Evolutionary conservation across 2,888 invertebrate genomes (phyloP), one percentile per base, ranked within the genome.

Genomic region (Stegophylla sp.): DNA sequence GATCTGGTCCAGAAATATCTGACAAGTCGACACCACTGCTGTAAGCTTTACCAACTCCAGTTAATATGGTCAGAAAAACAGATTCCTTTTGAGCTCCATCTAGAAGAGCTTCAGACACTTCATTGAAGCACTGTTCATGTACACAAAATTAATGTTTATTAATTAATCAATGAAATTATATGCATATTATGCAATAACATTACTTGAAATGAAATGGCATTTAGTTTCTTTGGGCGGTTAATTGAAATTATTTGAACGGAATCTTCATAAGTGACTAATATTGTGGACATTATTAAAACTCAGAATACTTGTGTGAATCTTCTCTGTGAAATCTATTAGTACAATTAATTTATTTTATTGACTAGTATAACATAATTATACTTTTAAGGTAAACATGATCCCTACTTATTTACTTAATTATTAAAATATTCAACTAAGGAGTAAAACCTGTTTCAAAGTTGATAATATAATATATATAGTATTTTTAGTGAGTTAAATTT

Each of bases 201-300:
- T 61, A 79, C 79, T 41, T 79, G 79, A 7, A 9, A 48, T 45
- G 69, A 71, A 41, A 79, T 63, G 9, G 79, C 69, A 41, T 79
- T 79, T 23, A 59, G 45, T 79, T 63, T 79, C 51, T 48, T 61
- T 41, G 79, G 79, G n/a, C 79, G 61, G n/a, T 79, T 79, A 48
- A 79, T 71, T 23, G 71, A 15, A 63, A 79, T 71, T 0, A 61
- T 79, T 34, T 79, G 79, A 34, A 51, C 20, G 0, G 59, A 61
- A 26, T 51, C 71, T 20, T 48, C 20, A 0, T 79, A 79, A 41
- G 7, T 26, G 5, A 79, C 61, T 63, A 71, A 34, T 41, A 79
- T 69, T 3, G 79, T 71, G n/a, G 69, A 71, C 79, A 79, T 79
- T 9, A 3, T 71, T 48, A 48, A n/a, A n/a, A n/a, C n/a, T n/a